Evolutionary conservation across 2,113 vertebrate genomes (phyloP), one percentile per base, ranked within the genome.

Genomic region (Papio anubis): DNA sequence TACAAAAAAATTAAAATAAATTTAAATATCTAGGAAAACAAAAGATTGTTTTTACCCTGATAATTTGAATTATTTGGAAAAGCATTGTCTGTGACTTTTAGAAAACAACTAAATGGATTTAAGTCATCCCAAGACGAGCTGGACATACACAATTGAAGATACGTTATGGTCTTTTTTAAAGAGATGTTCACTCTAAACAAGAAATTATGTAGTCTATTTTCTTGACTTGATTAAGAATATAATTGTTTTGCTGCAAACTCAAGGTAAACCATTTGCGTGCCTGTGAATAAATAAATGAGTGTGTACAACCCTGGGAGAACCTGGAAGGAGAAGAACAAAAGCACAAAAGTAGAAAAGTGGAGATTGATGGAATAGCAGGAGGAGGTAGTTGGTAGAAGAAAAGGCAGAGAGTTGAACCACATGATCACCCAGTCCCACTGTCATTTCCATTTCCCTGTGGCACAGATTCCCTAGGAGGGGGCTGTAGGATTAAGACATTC

Each of bases 381-480:
- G 0, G 18, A 14, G 64, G 6, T 2, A 21, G 13, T 2, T 38
- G 13, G 3, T 45, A 1, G 0, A 27, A 0, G 5, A 30, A 35
- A 0, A 13, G 1, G 2, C 16, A 45, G 20, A 55, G 72, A 27
- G 3, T 35, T 1, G n/a, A 8, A 12, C 5, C 16, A 1, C 1
- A 2, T 18, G 21, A 12, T 2, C 1, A 0, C 6, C 10, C 1
- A 16, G 0, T 3, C n/a, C 18, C 10, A 2, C 5, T 0, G 1
- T 17, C 5, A 0, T 0, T 1, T 5, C 11, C 61, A 23, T 1
- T 10, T 45, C 66, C 7, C 8, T 0, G 30, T 25, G 3, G 17
- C 11, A 2, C 8, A 6, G 5, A 30, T 4, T 16, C 21, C 30
- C 3, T 6, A 0, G 11, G 21, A 2, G 4, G n/a, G 3, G 13